These are phyloP conservation scores for Teleiodes luculella DNA, from an alignment of 2,888 invertebrate genomes.

Conservation along the genomic window DNA sequence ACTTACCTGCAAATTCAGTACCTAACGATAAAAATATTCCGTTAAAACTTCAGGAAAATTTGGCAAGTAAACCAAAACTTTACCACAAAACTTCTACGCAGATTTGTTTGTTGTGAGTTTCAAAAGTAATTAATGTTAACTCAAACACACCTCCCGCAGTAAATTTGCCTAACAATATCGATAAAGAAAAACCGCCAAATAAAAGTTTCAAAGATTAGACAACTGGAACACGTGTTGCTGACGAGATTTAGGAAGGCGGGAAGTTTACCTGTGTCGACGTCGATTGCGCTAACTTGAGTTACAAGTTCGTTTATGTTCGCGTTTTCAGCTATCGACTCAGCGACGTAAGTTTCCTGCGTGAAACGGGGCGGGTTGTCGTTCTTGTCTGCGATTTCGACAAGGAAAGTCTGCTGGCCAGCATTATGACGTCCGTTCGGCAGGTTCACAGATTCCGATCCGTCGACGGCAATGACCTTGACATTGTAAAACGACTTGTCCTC, in stretches of 20 bases:
- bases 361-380: slow-evolving; percentile 97
- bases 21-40: slow-evolving; percentile 19
- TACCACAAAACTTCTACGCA: no score
- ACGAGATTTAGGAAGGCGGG: background rate
- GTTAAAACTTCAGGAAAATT: no score
- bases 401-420: slow-evolving; percentile 87
- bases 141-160: background rate
- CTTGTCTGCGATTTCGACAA: slow-evolving; percentile 95
- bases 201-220: no score
- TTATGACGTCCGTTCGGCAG: slow-evolving; percentile 83
- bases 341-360: slow-evolving; percentile 84
- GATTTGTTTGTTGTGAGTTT: no score
- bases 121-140: no score
- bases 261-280: slow-evolving; percentile 89
- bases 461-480: slow-evolving; percentile 93
- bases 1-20: no score
- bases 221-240: no score
- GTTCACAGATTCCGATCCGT: slow-evolving; percentile 90
- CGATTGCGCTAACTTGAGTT: slow-evolving; percentile 91
- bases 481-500: slow-evolving; percentile 91
- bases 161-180: no score
- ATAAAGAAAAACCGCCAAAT: no score
- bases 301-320: slow-evolving; percentile 90
- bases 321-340: slow-evolving; percentile 88
- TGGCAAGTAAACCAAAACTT: no score